A percentile compares a stretch with the other conserved stretches of the same genome.
Evolutionary conservation across 2,888 invertebrate genomes (phyloP).

Genomic region (Cantharis flavilabris): DNA sequence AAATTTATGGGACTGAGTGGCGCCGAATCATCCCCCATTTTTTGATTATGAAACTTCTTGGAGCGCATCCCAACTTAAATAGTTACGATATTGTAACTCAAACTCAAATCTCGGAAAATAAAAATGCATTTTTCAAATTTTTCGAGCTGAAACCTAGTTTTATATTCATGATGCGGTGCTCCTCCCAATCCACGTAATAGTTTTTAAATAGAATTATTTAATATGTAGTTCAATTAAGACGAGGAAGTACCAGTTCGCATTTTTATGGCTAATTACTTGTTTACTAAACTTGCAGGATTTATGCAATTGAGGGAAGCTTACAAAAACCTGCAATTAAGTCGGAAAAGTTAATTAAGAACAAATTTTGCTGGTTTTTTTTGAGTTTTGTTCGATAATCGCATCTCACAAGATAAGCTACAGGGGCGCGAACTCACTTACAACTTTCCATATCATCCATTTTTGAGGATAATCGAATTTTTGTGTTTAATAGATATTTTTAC

Average conservation of each 20-base stretch:
- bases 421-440: not conserved
- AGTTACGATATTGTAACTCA: not conserved
- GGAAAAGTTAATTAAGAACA: not conserved
- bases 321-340: not conserved
- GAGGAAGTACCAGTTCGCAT: not conserved
- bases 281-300: not conserved
- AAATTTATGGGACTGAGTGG: not conserved
- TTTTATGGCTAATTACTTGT: not conserved
- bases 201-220: not conserved
- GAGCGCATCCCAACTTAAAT: not conserved
- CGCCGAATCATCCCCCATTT: conserved; percentile 1
- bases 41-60: conserved; percentile 3
- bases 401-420: not conserved
- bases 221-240: not conserved
- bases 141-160: not conserved
- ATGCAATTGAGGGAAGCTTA: not conserved
- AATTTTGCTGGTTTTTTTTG: not conserved
- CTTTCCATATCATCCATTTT: not conserved
- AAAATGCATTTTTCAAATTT: not conserved
- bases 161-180: not conserved
- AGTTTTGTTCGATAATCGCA: not conserved
- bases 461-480: not conserved
- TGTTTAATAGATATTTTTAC: too few relatives aligned
- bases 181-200: not conserved
- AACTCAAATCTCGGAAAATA: not conserved